Evolutionary conservation across 2,888 invertebrate genomes (phyloP).

Genomic region (Arctia plantaginis): DNA sequence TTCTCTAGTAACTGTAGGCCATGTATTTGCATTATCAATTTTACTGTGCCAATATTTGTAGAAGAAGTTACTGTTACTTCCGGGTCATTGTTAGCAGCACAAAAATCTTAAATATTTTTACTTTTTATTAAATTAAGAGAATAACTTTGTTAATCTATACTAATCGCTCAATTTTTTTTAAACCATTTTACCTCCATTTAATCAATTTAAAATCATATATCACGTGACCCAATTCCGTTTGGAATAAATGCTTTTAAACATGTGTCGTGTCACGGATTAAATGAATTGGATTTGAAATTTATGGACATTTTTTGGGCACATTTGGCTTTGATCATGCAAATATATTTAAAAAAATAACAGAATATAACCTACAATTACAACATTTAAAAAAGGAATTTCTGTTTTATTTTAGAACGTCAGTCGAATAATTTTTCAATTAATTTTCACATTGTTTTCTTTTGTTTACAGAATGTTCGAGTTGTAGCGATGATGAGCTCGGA

Average conservation of each 20-base stretch:
- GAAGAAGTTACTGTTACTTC: background rate
- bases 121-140: background rate
- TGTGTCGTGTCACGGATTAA: slow-evolving; percentile 26
- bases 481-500: slow-evolving; percentile 89
- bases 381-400: background rate
- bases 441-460: slow-evolving; percentile 14
- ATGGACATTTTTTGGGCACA: slow-evolving; percentile 7
- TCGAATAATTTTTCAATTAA: background rate
- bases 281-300: slow-evolving; percentile 27
- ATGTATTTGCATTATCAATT: background rate
- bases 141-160: slow-evolving; percentile 19
- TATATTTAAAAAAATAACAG: background rate
- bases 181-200: slow-evolving; percentile 17
- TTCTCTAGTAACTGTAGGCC: background rate
- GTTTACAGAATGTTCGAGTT: slow-evolving; percentile 92
- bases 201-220: slow-evolving; percentile 17
- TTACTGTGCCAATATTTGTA: background rate
- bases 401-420: background rate
- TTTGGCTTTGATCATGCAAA: background rate
- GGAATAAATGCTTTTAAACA: slow-evolving; percentile 24
- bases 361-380: background rate
- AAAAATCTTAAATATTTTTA: background rate
- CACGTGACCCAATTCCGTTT: slow-evolving; percentile 23
- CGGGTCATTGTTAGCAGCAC: background rate
- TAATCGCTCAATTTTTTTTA: slow-evolving; percentile 18